A percentile compares a stretch with the other conserved stretches of the same genome.
These are phyloP conservation scores for Drosophila lutescens DNA, from an alignment of 2,888 invertebrate species.

Conservation along the genomic window DNA sequence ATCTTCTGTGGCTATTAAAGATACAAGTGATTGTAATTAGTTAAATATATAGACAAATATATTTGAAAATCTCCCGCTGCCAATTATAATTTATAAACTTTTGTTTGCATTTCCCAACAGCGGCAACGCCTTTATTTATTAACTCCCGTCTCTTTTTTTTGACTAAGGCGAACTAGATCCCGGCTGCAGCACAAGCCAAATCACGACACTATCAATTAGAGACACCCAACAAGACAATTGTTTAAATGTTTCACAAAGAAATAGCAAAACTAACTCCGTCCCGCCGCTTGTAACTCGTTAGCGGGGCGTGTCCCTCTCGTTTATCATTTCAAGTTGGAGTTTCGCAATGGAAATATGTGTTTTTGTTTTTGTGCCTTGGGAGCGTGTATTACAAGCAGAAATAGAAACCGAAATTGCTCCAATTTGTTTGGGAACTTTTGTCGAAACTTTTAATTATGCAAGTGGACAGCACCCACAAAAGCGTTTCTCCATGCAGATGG, in stretches of 20 bases:
- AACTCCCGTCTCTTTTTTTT: constrained; percentile 25
- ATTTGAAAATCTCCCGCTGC: constrained; percentile 22
- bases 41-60: background rate
- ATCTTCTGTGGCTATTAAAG: no score
- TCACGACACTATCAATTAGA: constrained; percentile 79
- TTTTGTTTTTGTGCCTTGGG: constrained; percentile 31
- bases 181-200: constrained; percentile 39
- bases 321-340: constrained; percentile 62
- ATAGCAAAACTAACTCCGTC: constrained; percentile 42
- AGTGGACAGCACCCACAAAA: constrained; percentile 58
- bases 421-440: constrained; percentile 70
- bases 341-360: constrained; percentile 69
- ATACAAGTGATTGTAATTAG: background rate
- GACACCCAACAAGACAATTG: constrained; percentile 68
- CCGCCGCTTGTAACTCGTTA: constrained; percentile 60
- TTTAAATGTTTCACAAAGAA: constrained; percentile 55
- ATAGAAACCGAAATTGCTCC: constrained; percentile 56
- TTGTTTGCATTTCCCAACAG: constrained; percentile 36
- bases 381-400: constrained; percentile 57
- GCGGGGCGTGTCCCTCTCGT: constrained; percentile 71
- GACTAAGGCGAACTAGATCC: constrained; percentile 11
- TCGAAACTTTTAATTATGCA: constrained; percentile 67
- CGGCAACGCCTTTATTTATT: constrained; percentile 42
- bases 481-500: constrained; percentile 41
- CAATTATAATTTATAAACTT: constrained; percentile 37